A percentile compares a stretch with the other conserved stretches of the same genome.
Conservation (phyloP, 1,140 invertebrate genomes). For the Drosophila navojoa region DNA sequence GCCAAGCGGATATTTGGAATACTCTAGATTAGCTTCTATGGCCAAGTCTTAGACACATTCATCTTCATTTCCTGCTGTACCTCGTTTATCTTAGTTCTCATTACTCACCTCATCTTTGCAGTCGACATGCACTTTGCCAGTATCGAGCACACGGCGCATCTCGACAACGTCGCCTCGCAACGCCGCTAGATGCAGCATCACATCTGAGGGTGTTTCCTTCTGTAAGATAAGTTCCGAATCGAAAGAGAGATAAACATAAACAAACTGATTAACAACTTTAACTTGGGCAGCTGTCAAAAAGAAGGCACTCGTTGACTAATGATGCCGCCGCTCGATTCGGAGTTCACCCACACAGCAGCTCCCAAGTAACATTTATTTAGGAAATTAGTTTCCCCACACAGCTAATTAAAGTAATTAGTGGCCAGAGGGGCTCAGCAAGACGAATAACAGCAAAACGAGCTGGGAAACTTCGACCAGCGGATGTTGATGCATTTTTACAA, state of each 20-base stretch:
- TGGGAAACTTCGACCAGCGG: constrained; percentile 44
- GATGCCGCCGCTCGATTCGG: neutral
- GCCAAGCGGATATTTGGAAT: too few relatives aligned
- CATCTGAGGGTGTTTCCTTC: constrained; percentile 96
- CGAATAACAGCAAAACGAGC: neutral
- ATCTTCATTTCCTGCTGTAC: neutral
- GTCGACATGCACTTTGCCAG: constrained; percentile 96
- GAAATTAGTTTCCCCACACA: constrained; percentile 50
- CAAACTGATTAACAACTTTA: constrained; percentile 63
- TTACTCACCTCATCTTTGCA: constrained; percentile 93
- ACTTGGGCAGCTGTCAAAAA: constrained; percentile 56
- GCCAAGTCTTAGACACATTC: neutral
- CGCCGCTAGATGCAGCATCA: constrained; percentile 94
- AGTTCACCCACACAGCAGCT: constrained; percentile 30
- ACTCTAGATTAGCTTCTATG: too few relatives aligned
- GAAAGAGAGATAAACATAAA: constrained; percentile 31
- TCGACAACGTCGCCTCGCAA: constrained; percentile 91
- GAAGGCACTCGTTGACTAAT: constrained; percentile 49
- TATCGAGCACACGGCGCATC: constrained; percentile 92
- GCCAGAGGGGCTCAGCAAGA: neutral
- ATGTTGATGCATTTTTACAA: constrained; percentile 61
- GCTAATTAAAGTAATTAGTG: constrained; percentile 59
- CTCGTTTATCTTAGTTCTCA: constrained; percentile 37
- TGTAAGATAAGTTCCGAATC: constrained; percentile 84
- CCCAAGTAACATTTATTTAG: constrained; percentile 26